Evolutionary conservation across 2,888 invertebrate species (phyloP).

Genomic region (Ophion ventricosus): DNA sequence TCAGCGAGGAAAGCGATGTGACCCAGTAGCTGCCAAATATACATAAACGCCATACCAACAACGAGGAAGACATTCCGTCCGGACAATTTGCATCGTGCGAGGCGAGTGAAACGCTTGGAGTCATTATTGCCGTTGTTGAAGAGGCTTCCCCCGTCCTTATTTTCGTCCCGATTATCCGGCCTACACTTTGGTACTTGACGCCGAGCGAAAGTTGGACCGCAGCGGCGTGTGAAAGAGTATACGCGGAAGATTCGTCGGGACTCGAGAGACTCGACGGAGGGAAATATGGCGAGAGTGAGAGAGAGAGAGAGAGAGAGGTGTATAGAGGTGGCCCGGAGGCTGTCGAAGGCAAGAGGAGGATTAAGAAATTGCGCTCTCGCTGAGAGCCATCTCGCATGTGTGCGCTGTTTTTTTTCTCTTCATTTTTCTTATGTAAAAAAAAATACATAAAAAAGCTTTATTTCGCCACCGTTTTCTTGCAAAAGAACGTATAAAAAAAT

Average conservation of each 20-base stretch:
- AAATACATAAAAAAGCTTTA: slow-evolving; percentile 83
- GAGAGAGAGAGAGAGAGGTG: too few relatives aligned
- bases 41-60: neutral
- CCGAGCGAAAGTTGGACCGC: slow-evolving; percentile 59
- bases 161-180: neutral
- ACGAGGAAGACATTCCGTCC: neutral
- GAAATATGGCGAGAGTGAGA: too few relatives aligned
- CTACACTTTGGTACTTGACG: slow-evolving; percentile 1
- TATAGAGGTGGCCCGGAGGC: slow-evolving; percentile 44
- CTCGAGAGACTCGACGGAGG: neutral
- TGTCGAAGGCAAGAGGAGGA: neutral
- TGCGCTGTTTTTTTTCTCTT: slow-evolving; percentile 55
- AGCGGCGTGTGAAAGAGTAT: slow-evolving; percentile 52
- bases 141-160: slow-evolving; percentile 10
- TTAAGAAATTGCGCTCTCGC: slow-evolving; percentile 16
- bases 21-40: slow-evolving; percentile 38
- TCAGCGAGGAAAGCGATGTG: slow-evolving; percentile 35
- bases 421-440: slow-evolving; percentile 79
- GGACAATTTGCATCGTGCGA: neutral
- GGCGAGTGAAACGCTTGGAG: slow-evolving; percentile 4
- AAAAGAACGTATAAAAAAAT: slow-evolving; percentile 81
- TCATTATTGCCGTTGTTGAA: slow-evolving; percentile 11
- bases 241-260: slow-evolving; percentile 32
- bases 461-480: slow-evolving; percentile 84
- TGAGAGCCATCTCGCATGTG: neutral